These are phyloP conservation scores for Dynastes maya DNA, from an alignment of 2,888 invertebrate genomes.

Conservation along the genomic window DNA sequence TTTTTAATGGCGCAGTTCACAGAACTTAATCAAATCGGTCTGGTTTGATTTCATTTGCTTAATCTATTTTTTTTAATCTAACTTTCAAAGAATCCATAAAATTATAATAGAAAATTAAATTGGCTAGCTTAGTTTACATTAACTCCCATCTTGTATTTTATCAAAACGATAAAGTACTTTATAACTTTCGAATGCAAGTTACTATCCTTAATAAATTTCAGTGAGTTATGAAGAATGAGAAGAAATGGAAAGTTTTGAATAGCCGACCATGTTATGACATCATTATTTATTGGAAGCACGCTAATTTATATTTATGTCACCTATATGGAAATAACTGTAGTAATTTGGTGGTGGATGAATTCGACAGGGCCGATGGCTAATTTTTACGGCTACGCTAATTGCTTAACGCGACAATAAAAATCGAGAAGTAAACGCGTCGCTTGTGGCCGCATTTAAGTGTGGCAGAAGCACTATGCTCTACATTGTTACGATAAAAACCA, in stretches of 20 bases:
- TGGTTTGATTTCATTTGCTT: background rate
- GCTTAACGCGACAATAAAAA: background rate
- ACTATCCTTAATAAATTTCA: background rate
- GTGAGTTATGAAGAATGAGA: background rate
- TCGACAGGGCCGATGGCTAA: background rate
- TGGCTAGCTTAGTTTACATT: background rate
- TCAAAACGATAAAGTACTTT: background rate
- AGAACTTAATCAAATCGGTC: background rate
- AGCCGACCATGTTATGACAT: background rate
- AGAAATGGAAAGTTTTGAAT: background rate
- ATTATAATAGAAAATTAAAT: too few species aligned
- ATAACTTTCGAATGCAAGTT: background rate
- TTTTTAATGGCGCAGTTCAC: background rate
- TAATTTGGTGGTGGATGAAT: background rate
- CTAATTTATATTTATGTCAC: constrained; percentile 2
- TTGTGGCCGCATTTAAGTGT: background rate
- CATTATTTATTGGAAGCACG: background rate
- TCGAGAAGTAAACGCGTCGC: background rate
- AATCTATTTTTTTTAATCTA: background rate
- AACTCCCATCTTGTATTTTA: background rate
- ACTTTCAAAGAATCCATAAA: background rate
- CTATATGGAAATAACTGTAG: constrained; percentile 9
- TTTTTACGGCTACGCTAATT: background rate
- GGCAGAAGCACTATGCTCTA: background rate
- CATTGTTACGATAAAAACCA: background rate